Conservation (phyloP, 2,888 invertebrate species). For the Cactoblastis cactorum region DNA sequence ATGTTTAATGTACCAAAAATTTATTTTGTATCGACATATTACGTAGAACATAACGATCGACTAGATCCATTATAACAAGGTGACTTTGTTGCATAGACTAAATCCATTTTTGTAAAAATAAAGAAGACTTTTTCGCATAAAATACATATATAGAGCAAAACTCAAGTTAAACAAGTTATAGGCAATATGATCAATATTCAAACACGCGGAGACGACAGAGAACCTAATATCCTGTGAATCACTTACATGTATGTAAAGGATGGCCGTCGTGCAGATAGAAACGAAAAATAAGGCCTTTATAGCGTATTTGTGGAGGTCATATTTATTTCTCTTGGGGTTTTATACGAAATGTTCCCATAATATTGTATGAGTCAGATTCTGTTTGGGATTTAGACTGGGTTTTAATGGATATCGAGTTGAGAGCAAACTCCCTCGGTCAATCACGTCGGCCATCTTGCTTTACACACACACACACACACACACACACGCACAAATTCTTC, state of each 20-base stretch:
- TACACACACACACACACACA: too few relatives aligned
- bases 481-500: too few relatives aligned
- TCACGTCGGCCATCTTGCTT: too few relatives aligned
- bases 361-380: too few relatives aligned
- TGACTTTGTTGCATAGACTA: background rate
- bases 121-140: background rate
- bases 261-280: slow-evolving; percentile 16
- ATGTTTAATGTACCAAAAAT: background rate
- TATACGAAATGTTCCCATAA: background rate
- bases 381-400: too few relatives aligned
- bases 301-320: slow-evolving; percentile 9
- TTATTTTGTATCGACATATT: background rate
- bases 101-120: background rate
- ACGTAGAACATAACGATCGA: background rate
- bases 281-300: slow-evolving; percentile 21
- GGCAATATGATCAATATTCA: slow-evolving; percentile 21
- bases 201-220: slow-evolving; percentile 12
- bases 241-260: slow-evolving; percentile 12
- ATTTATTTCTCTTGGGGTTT: slow-evolving; percentile 13
- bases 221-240: slow-evolving; percentile 19
- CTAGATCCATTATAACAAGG: background rate
- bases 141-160: background rate
- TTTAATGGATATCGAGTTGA: too few relatives aligned
- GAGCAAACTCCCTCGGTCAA: too few relatives aligned
- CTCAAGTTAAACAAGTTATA: slow-evolving; percentile 15